Percentiles rank a stretch among this genome's conserved stretches.
Conservation (phyloP, 2,888 invertebrate species). For the Biston stratarius region DNA sequence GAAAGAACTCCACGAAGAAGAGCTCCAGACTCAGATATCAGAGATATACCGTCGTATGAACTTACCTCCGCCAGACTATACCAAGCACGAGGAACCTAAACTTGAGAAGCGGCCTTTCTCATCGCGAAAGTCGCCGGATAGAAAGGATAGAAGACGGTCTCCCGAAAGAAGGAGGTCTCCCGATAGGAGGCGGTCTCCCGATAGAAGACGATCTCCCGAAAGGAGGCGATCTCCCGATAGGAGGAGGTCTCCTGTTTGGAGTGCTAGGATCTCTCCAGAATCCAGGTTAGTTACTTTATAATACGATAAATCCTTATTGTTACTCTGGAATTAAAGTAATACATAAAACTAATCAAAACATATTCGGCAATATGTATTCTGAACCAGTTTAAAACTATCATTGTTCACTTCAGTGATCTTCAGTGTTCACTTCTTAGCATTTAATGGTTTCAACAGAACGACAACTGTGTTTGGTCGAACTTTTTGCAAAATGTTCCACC, state of each 20-base stretch:
- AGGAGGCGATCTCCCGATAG: constrained; percentile 39
- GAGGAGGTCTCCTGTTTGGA: constrained; percentile 22
- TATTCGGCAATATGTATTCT: too few species aligned
- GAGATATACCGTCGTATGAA: constrained; percentile 89
- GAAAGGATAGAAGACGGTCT: constrained; percentile 43
- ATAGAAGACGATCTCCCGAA: constrained; percentile 45
- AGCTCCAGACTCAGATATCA: constrained; percentile 88
- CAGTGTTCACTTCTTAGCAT: too few species aligned
- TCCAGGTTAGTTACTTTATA: background rate
- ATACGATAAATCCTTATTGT: too few species aligned
- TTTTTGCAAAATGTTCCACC: too few species aligned
- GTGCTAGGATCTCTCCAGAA: constrained; percentile 9
- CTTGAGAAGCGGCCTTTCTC: constrained; percentile 31
- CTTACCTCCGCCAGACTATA: constrained; percentile 66
- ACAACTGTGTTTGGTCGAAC: too few species aligned
- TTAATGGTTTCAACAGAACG: too few species aligned
- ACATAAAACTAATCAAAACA: too few species aligned
- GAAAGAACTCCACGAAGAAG: constrained; percentile 91
- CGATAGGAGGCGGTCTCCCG: constrained; percentile 24
- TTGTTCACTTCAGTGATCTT: too few species aligned
- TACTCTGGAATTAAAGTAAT: too few species aligned
- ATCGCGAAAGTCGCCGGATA: constrained; percentile 25
- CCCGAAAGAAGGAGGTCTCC: constrained; percentile 42
- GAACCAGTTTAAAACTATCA: too few species aligned
- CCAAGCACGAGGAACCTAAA: constrained; percentile 32